Base-by-base conservation (phyloP, 2,888 invertebrate species). In the Ophion ventricosus region DNA sequence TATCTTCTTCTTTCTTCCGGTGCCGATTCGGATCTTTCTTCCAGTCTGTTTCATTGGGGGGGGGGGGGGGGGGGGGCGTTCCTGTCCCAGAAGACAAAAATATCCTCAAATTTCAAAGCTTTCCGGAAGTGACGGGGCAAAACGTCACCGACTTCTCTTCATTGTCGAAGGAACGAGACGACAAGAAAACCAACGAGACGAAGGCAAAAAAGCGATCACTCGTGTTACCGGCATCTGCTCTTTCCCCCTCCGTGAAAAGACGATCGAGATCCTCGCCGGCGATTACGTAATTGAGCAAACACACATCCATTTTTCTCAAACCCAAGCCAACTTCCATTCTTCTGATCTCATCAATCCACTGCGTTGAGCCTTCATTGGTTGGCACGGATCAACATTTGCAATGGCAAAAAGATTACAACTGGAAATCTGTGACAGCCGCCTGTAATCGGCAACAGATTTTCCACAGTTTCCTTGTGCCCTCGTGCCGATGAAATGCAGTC, bases 191-290 rank as follows among this genome's bases (percentile, higher is more conserved):
- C 26, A 26, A 23, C 20, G 29, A 29, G 70, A 20, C n/a, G 54
- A 29, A 66, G 29, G 29, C 3, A 61, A 61, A 26, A 54, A 72
- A 83, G 81, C 85, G 83, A 87, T 87, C 86, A 84, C 77, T 87
- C 85, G 86, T 84, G 72, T 70, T 77, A 82, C 73, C 56, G 57
- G 43, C 66, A 61, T 72, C 40, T 61, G 66, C 72, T 26, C 63
- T 66, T 59, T n/a, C n/a, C 57, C 23, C 23, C 29, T 11, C 20
- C 29, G 25, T 17, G 54, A 70, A 59, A 73, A 73, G 66, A 77
- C 61, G 61, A 75, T 69, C 56, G 76, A 43, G 57, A 64, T 49
- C 26, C n/a, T 43, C 29, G 8, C n/a, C 25, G 35, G 29, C 75
- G 35, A 35, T 61, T 17, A 69, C 64, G 74, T 69, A 74, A 81